These are phyloP conservation scores for Drosophila multiciliata DNA, from an alignment of 2,888 invertebrate genomes.

Conservation along the genomic window DNA sequence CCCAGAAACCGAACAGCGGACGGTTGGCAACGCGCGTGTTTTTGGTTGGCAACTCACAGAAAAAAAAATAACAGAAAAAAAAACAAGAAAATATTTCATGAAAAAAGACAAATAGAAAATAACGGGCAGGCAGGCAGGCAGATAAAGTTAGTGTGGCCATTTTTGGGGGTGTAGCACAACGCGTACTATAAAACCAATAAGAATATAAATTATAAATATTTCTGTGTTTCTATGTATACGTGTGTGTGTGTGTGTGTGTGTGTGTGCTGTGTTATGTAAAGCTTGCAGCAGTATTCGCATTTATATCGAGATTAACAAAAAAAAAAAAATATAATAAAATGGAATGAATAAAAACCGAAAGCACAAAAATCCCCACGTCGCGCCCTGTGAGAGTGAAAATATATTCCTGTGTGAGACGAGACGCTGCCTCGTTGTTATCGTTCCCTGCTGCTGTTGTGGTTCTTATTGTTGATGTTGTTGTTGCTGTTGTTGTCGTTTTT, in stretches of 20 bases:
- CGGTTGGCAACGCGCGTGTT: slow-evolving; percentile 64
- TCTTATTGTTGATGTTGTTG: slow-evolving; percentile 28
- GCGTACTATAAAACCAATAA: slow-evolving; percentile 64
- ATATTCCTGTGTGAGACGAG: slow-evolving; percentile 49
- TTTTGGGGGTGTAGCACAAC: slow-evolving; percentile 15
- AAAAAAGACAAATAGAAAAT: slow-evolving; percentile 11
- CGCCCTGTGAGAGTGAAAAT: slow-evolving; percentile 78
- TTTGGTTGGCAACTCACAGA: slow-evolving; percentile 68
- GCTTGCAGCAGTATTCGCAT: slow-evolving; percentile 34
- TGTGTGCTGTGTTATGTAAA: slow-evolving; percentile 62
- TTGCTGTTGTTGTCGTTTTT: slow-evolving; percentile 36
- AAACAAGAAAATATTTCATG: slow-evolving; percentile 3
- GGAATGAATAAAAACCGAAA: slow-evolving; percentile 37
- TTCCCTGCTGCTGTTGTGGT: slow-evolving; percentile 20
- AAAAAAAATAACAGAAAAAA: slow-evolving; percentile 14
- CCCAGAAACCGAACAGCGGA: slow-evolving; percentile 54
- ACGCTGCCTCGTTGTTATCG: slow-evolving; percentile 48
- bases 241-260: slow-evolving; percentile 36
- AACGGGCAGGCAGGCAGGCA: slow-evolving; percentile 12
- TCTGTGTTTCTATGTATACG: slow-evolving; percentile 30
- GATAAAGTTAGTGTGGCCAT: slow-evolving; percentile 20
- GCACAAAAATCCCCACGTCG: slow-evolving; percentile 33
- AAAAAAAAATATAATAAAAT: slow-evolving; percentile 11
- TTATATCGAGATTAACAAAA: slow-evolving; percentile 35
- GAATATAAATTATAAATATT: slow-evolving; percentile 72